Evolutionary conservation across 2,888 invertebrate genomes (phyloP), one percentile per base, ranked within the genome.

Genomic region (Nymphalis polychloros): DNA sequence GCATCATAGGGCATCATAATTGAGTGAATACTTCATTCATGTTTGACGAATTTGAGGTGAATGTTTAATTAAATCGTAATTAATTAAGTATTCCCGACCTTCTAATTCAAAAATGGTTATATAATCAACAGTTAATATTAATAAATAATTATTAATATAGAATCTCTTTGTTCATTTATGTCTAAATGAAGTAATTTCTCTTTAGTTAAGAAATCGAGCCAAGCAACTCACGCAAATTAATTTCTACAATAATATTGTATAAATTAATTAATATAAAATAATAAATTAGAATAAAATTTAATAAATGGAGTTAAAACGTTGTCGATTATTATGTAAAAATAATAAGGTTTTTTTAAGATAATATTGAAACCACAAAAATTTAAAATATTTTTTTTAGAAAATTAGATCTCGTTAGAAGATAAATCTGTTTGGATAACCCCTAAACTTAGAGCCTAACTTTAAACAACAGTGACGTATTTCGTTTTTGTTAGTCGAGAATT

Each of bases 81-180:
- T 41, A 41, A 41, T 31, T 31, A 27, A 2, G 41, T 13, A 41
- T 13, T 41, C 41, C 13, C n/a, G 49, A 17, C 41, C n/a, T 17
- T 5, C 4, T 57, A 41, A 41, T 57, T 41, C 13, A 57, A 57
- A 41, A 41, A 10, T 10, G 57, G 8, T 57, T 41, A 5, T 13
- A 41, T n/a, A 35, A 19, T 35, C 57, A 41, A 19, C 41, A 8
- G 41, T 41, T 20, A 35, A 27, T 57, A 57, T 35, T 19, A 41
- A 57, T 57, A 19, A 57, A 57, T 55, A 27, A 53, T 35, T 41
- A 57, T 41, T 57, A 57, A 41, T 19, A 57, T 35, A 35, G 31
- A 57, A 35, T 19, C 57, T 35, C 35, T 19, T 35, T 35, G 57
- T 35, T 19, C 5, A 8, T 35, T n/a, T 19, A 8, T 10, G 17